These are phyloP conservation scores for Branchinecta lynchi DNA, from an alignment of 1,140 invertebrate species.

Conservation along the genomic window DNA sequence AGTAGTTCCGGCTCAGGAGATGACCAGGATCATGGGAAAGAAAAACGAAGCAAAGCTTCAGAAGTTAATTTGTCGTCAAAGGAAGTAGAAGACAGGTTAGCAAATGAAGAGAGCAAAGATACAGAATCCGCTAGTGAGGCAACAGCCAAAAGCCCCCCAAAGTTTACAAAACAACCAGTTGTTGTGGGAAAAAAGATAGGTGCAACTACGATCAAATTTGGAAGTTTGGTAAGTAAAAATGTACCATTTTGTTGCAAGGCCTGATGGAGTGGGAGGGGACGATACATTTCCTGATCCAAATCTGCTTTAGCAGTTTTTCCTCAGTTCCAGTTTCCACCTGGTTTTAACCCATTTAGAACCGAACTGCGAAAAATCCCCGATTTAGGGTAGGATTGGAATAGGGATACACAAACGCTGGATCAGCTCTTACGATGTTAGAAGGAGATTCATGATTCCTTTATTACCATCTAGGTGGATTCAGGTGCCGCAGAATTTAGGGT, in stretches of 20 bases:
- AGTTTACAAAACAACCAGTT: neutral
- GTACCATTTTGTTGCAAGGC: neutral
- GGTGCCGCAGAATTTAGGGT: no score
- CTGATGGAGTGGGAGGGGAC: no score
- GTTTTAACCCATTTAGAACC: neutral
- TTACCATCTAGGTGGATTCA: no score
- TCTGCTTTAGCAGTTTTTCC: neutral
- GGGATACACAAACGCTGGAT: neutral
- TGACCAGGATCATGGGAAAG: neutral
- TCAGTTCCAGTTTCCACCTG: neutral
- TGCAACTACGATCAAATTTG: neutral
- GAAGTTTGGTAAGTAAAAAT: neutral
- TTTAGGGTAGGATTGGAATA: neutral
- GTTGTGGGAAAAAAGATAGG: neutral
- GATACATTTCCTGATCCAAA: neutral
- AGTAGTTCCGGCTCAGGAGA: neutral
- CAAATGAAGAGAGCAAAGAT: neutral
- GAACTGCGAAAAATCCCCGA: neutral
- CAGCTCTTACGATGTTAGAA: no score
- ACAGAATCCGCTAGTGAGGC: neutral
- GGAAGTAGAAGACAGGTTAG: neutral
- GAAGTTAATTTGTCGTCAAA: no score
- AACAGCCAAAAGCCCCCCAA: neutral
- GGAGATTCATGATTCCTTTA: no score
- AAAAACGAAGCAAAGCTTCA: neutral